These are phyloP conservation scores for Eupeodes latifasciatus DNA, from an alignment of 2,888 invertebrate genomes.

Conservation along the genomic window DNA sequence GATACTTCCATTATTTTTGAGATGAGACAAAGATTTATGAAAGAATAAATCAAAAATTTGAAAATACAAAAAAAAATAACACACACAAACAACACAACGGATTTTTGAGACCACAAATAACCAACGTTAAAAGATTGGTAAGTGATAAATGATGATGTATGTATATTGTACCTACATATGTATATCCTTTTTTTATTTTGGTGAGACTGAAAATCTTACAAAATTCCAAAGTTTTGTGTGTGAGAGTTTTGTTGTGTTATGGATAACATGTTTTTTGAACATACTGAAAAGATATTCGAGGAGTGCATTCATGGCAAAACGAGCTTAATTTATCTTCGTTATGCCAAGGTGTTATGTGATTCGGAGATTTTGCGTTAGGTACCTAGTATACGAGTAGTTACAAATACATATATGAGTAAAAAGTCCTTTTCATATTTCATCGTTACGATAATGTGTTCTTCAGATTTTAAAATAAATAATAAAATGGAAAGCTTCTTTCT, in stretches of 20 bases:
- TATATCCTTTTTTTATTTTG: constrained; percentile 14
- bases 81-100: constrained; percentile 1
- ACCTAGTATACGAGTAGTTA: neutral
- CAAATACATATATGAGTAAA: neutral
- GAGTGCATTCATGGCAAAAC: constrained; percentile 56
- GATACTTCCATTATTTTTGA: constrained; percentile 24
- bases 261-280: constrained; percentile 23
- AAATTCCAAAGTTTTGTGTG: neutral
- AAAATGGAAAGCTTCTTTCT: neutral
- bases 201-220: constrained; percentile 2
- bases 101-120: constrained; percentile 47
- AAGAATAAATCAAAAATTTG: constrained; percentile 43
- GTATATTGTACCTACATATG: constrained; percentile 15
- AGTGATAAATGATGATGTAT: constrained; percentile 66
- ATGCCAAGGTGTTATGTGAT: neutral
- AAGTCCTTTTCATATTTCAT: constrained; percentile 18
- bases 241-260: neutral
- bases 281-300: constrained; percentile 34
- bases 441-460: neutral
- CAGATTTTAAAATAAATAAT: constrained; percentile 1
- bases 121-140: constrained; percentile 50
- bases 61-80: neutral
- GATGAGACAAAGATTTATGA: constrained; percentile 34
- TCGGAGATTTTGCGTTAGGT: constrained; percentile 1
- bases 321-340: constrained; percentile 60